Evolutionary conservation across 2,113 vertebrate genomes (phyloP).

Genomic region (Brachirus orientalis): DNA sequence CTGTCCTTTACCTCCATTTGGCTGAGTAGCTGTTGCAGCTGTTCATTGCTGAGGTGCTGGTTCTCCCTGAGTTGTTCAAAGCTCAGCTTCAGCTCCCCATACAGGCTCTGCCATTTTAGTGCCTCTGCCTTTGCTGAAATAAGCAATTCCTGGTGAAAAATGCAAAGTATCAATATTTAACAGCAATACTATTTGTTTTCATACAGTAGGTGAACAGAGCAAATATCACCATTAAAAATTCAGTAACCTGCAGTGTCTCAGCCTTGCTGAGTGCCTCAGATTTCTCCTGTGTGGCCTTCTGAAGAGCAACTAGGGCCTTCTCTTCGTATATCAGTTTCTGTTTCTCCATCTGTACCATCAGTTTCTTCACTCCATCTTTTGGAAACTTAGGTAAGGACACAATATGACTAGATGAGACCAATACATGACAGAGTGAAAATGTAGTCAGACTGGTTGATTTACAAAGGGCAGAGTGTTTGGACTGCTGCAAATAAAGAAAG

Average conservation of each 20-base stretch:
- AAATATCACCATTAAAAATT: neutral
- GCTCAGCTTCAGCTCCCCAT: constrained; percentile 78
- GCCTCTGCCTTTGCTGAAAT: constrained; percentile 78
- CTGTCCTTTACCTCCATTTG: constrained; percentile 85
- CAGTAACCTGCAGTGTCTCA: constrained; percentile 85
- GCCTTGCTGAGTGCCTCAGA: constrained; percentile 82
- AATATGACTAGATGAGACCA: constrained; percentile 12
- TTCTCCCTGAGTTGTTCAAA: constrained; percentile 70
- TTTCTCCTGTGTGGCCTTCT: constrained; percentile 89
- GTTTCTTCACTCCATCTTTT: constrained; percentile 86
- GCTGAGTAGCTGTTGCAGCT: constrained; percentile 82
- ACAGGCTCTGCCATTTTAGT: constrained; percentile 83
- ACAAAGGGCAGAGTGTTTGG: neutral
- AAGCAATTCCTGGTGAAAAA: constrained; percentile 82
- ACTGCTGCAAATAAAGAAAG: neutral
- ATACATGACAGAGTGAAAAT: neutral
- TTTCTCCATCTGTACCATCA: constrained; percentile 90
- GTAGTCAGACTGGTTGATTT: neutral
- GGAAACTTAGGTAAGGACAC: constrained; percentile 63
- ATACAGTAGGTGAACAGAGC: neutral
- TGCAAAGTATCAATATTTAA: neutral
- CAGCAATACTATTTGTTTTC: neutral
- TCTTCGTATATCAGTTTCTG: constrained; percentile 89
- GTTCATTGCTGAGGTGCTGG: constrained; percentile 78
- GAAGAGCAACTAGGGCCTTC: constrained; percentile 86